Percentiles rank a stretch among this genome's conserved stretches.
These are phyloP conservation scores for Pterocles orientalis DNA, from an alignment of 2,113 vertebrate species.

Conservation along the genomic window DNA sequence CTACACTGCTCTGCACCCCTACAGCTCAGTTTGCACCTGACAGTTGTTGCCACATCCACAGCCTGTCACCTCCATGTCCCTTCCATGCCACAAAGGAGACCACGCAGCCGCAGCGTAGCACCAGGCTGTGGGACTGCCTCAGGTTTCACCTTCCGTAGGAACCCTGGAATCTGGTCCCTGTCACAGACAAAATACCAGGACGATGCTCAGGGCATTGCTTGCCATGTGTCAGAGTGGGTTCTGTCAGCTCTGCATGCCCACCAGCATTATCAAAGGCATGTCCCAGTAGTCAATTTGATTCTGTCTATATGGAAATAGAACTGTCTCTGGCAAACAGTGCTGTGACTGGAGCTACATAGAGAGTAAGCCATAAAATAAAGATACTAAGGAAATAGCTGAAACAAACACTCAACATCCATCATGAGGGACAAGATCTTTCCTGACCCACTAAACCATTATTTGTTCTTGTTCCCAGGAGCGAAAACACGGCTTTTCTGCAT, in stretches of 20 bases:
- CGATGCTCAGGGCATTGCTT: background rate
- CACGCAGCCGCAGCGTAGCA: fast-evolving
- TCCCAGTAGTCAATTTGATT: background rate
- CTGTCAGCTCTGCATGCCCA: background rate
- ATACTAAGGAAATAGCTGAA: background rate
- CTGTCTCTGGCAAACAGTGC: background rate
- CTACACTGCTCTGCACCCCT: background rate
- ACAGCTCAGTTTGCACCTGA: background rate
- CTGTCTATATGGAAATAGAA: background rate
- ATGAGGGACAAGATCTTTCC: background rate
- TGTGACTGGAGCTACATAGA: background rate
- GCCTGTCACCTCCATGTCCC: background rate
- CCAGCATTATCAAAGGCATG: background rate
- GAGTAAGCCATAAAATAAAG: background rate
- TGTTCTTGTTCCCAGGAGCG: background rate
- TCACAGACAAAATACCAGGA: background rate
- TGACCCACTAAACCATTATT: constrained; percentile 13
- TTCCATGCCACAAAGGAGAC: fast-evolving
- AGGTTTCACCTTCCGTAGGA: background rate
- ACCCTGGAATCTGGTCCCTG: background rate
- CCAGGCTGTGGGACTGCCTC: background rate
- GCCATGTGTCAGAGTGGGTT: background rate
- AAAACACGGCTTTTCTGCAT: background rate
- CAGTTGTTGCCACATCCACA: background rate
- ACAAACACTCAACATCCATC: background rate